phyloP scores from a whole-genome alignment of 1,140 invertebrate genomes.

The Phocides pigmalion region DNA sequence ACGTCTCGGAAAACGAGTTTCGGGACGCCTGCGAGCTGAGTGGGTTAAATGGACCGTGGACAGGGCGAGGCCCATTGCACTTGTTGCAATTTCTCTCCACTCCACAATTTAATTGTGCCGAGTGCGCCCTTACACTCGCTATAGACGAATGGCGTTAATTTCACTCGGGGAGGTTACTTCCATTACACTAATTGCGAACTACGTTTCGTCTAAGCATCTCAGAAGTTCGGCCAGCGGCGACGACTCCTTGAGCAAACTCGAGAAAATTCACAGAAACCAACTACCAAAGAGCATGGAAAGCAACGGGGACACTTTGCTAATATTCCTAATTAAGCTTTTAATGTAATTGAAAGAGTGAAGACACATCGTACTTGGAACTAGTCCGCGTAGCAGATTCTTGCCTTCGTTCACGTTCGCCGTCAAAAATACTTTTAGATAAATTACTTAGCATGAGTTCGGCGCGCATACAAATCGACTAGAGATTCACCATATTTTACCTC shows the following conservation, averaged over 20 bases:
- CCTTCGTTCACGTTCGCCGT: slow-evolving; percentile 49
- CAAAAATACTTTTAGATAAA: slow-evolving; percentile 79
- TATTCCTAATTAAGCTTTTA: slow-evolving; percentile 82
- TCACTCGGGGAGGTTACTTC: slow-evolving; percentile 69
- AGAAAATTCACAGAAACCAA: slow-evolving; percentile 69
- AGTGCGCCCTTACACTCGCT: slow-evolving; percentile 73
- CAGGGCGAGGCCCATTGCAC: slow-evolving; percentile 68
- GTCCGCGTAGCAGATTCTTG: slow-evolving; percentile 32
- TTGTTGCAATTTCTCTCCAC: slow-evolving; percentile 80
- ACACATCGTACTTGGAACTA: slow-evolving; percentile 58
- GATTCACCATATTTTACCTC: slow-evolving; percentile 73
- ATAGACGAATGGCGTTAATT: slow-evolving; percentile 81
- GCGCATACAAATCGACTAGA: slow-evolving; percentile 73
- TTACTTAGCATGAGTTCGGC: slow-evolving; percentile 67
- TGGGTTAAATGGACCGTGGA: slow-evolving; percentile 80
- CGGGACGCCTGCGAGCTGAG: slow-evolving; percentile 62
- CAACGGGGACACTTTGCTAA: slow-evolving; percentile 70
- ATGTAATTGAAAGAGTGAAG: slow-evolving; percentile 78
- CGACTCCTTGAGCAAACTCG: slow-evolving; percentile 68
- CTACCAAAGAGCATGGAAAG: slow-evolving; percentile 69
- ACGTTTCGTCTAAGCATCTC: slow-evolving; percentile 79
- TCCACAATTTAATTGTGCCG: slow-evolving; percentile 78
- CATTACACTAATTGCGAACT: slow-evolving; percentile 82
- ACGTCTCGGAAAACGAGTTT: slow-evolving; percentile 50
- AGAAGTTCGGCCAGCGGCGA: slow-evolving; percentile 65